These are phyloP conservation scores for Poecile montanus DNA, from an alignment of 2,797 vertebrate species.

Conservation along the genomic window DNA sequence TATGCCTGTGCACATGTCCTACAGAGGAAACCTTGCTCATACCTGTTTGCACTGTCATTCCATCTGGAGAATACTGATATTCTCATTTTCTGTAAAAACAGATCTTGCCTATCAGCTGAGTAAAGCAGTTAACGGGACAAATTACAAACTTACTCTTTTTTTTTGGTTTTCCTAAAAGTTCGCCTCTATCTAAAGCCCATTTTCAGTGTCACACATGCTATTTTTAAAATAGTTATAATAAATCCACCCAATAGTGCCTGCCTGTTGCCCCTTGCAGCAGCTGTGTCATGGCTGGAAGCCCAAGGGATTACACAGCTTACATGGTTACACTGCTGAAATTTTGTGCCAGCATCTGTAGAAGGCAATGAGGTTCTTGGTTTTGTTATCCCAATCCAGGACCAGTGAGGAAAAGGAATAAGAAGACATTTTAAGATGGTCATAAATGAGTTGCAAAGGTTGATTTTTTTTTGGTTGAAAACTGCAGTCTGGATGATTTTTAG, in stretches of 20 bases:
- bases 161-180: fast-evolving
- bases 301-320: not conserved
- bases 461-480: not conserved
- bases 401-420: not conserved
- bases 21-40: not conserved
- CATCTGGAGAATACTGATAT: not conserved
- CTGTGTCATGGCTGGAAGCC: not conserved
- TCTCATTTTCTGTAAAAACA: not conserved
- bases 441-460: not conserved
- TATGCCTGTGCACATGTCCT: fast-evolving
- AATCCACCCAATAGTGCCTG: not conserved
- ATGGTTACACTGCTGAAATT: not conserved
- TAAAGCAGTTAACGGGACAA: not conserved
- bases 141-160: not conserved
- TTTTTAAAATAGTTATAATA: not conserved
- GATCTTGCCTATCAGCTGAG: not conserved
- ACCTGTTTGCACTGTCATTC: not conserved
- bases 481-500: not conserved
- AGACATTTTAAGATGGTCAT: not conserved
- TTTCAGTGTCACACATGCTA: fast-evolving
- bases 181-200: not conserved
- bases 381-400: not conserved
- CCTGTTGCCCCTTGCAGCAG: not conserved
- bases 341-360: not conserved
- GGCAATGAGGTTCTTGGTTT: not conserved